Evolutionary conservation across 2,888 invertebrate species (phyloP), one percentile per base, ranked within the genome.

Genomic region (Ormyrus pomaceus): DNA sequence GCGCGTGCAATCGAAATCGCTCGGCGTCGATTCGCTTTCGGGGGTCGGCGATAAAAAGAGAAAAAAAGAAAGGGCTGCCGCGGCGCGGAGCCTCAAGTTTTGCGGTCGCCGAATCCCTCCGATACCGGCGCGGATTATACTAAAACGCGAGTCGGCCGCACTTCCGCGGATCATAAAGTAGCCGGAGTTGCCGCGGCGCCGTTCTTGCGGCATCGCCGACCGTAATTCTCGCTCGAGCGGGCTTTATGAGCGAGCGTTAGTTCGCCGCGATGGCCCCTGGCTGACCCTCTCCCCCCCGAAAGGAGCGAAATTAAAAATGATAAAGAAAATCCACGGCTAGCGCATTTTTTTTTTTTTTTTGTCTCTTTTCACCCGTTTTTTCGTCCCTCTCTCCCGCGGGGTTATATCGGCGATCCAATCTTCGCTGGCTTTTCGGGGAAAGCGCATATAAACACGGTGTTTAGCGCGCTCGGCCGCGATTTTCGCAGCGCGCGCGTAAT

Each of bases 171-270:
- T 80, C 84, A 83, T 84, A 84, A 85, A 85, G 77, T 82, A 82
- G 72, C 73, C 75, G 19, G 19, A 19, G 19, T 19, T 61, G 68
- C 78, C 76, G 80, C 56, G 56, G 55, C 48, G 46, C 51, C 19
- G 19, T 7, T 85, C 86, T 85, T 85, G 85, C 82, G 82, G 84
- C 82, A 84, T 85, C 59, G 81, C 75, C 69, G 81, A 70, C 85
- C 85, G 86, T 87, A 86, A 88, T 87, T 87, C 86, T 86, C 87
- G 86, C 84, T 86, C 85, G 84, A 86, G 84, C 84, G 82, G 82
- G 84, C 83, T 88, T 88, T 87, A 88, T 84, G 84, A 85, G 83
- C 81, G 76, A 82, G 82, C 70, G 82, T 82, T 75, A 82, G 82
- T 81, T 81, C 4, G 9, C 6, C 81, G 82, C 77, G 19, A 19